Base-by-base conservation (phyloP, 1,140 invertebrate species). In the Scaptomyza montana region DNA sequence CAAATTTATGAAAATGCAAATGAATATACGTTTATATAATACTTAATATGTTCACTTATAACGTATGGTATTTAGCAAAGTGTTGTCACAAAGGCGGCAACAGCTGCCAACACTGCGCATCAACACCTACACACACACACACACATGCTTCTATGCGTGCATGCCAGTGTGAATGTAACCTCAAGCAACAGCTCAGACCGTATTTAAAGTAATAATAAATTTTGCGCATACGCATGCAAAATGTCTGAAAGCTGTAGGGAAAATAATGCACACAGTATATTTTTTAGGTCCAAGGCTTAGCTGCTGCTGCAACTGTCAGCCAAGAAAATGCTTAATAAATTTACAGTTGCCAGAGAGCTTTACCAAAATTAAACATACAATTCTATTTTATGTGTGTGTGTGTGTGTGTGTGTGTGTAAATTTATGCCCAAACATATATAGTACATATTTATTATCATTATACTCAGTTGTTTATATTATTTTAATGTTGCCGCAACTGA, bases 31-130 rank as follows among this genome's bases (percentile, higher is more conserved):
- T 46, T 51, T 43, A 56, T 66, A 10, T 61, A 30, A 30, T 45
- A 25, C 21, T 25, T 25, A 3, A n/a, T 69, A 12, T 25, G 54
- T 61, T 13, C 54, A 50, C 3, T 59, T 19, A 36, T 54, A 61
- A 39, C 43, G 28, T 57, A 47, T 49, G 47, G 30, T 68, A 65
- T 68, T 77, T 73, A 57, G 51, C 12, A 64, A 67, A 78, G 82
- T 82, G 82, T 77, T 73, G 56, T 62, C 73, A 82, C 64, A 82
- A 86, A 82, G 84, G 78, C 84, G 82, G 71, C 75, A 73, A 79
- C 82, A 89, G 84, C 78, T 86, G 82, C 75, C 82, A 86, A 79
- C 82, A 89, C 82, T 86, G 57, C 39, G 68, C 82, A 78, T 86
- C 82, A 86, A 87, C 79, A 86, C 72, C 82, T 73, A 65, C 46